A percentile compares a stretch with the other conserved stretches of the same genome.
Conservation (phyloP, 2,797 vertebrate genomes). For the Myripristis jacobus region DNA sequence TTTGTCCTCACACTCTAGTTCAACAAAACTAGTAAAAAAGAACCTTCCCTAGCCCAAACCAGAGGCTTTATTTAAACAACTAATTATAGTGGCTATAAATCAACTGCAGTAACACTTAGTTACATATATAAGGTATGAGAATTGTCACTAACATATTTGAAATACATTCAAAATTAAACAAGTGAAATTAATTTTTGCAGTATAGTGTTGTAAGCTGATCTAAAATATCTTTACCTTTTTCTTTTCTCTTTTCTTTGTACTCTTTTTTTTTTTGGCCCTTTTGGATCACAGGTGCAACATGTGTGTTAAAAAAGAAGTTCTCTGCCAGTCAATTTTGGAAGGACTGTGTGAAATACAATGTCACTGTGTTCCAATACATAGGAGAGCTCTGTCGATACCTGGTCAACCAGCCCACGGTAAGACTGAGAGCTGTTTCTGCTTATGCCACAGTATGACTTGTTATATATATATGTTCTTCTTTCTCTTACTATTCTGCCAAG, state of each 20-base stretch:
- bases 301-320: slow-evolving; percentile 91
- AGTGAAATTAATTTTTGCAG: not conserved
- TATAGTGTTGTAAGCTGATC: not conserved
- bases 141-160: not conserved
- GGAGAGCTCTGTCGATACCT: slow-evolving; percentile 94
- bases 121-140: not conserved
- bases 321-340: slow-evolving; percentile 92
- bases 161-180: not conserved
- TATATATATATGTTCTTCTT: too few relatives aligned
- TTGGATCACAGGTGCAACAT: slow-evolving; percentile 85
- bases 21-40: not conserved
- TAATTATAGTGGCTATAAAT: not conserved
- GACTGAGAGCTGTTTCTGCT: not conserved
- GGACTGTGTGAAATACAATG: slow-evolving; percentile 85
- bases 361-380: slow-evolving; percentile 92
- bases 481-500: too few relatives aligned
- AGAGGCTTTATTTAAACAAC: slow-evolving; percentile 7
- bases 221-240: too few relatives aligned
- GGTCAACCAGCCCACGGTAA: slow-evolving; percentile 87
- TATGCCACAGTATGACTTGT: not conserved
- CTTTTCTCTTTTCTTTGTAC: not conserved
- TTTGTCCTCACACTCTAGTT: slow-evolving; percentile 28
- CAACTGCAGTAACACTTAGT: not conserved
- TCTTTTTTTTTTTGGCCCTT: not conserved
- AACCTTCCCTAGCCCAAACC: slow-evolving; percentile 22